Percentiles rank a stretch among this genome's conserved stretches.
Conservation (phyloP, 1,140 invertebrate genomes). For the Campoletis sonorensis region DNA sequence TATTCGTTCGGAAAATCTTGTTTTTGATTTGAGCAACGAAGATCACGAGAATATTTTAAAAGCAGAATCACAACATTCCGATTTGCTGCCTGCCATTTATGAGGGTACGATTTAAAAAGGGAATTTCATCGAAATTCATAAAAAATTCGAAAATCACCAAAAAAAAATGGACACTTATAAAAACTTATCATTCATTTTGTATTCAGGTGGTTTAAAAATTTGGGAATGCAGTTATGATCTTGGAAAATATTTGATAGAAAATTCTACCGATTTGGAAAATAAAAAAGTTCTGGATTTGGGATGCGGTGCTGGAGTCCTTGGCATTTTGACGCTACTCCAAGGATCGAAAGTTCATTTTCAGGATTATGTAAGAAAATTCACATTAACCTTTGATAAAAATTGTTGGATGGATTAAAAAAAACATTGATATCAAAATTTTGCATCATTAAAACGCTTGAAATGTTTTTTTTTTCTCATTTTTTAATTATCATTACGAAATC, state of each 20-base stretch:
- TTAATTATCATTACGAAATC: too few relatives aligned
- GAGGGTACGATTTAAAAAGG: too few relatives aligned
- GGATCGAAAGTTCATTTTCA: conserved; percentile 88
- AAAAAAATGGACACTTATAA: conserved; percentile 33
- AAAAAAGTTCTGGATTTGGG: conserved; percentile 88
- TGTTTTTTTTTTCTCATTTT: too few relatives aligned
- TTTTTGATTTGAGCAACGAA: conserved; percentile 67
- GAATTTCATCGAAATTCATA: neutral
- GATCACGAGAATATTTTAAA: conserved; percentile 74
- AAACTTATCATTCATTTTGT: conserved; percentile 48
- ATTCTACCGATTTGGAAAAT: conserved; percentile 73
- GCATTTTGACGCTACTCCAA: conserved; percentile 82
- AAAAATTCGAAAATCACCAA: conserved; percentile 13
- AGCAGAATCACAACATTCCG: conserved; percentile 83
- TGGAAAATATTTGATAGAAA: conserved; percentile 79
- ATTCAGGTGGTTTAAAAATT: conserved; percentile 89
- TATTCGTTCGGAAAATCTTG: conserved; percentile 69
- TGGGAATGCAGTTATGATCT: conserved; percentile 93
- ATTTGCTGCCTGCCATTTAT: conserved; percentile 83
- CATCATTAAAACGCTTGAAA: too few relatives aligned
- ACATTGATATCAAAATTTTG: too few relatives aligned
- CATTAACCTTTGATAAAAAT: conserved; percentile 33
- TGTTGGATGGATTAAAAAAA: too few relatives aligned
- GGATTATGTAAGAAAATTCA: conserved; percentile 87
- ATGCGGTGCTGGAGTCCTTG: conserved; percentile 90